Base-by-base conservation (phyloP, 2,113 vertebrate genomes). In the Carettochelys insculpta region DNA sequence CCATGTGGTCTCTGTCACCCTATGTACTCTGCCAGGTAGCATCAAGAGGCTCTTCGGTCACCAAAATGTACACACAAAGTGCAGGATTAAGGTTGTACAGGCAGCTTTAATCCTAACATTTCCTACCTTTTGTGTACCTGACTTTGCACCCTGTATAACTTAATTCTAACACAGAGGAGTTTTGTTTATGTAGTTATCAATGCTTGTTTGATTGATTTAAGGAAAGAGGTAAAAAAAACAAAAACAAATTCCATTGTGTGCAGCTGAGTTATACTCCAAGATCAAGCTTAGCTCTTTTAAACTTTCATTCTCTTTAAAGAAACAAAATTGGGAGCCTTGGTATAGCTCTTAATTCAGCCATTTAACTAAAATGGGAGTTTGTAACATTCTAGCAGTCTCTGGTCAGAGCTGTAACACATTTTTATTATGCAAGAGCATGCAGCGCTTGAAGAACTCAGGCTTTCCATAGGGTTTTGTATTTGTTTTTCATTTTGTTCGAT, bases 401-500 rank as follows among this genome's bases (percentile, higher is more conserved):
- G 22, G 85, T 88, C 41, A 85, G 61, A 85, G 87, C 45, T 68
- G 1, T 31, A 87, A 38, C 2, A 4, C 19, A 22, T 12, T 22
- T 89, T 86, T 88, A 56, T 65, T 90, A 31, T 6, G 19, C 5
- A 75, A 71, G 34, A 58, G 82, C 71, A 71, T 2, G 68, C 1
- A 1, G 5, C 61, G 22, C 87, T 80, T 82, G 84, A 90, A 85
- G 45, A 89, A 83, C 73, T 54, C 4, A 13, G 52, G 34, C n/a
- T 83, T 92, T 87, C 31, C 38, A 76, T 7, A n/a, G 48, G 31
- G 8, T 48, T 94, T 86, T 83, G 84, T 85, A 94, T 86, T 90
- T 87, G n/a, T n/a, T 94, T 88, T 94, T 94, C 16, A 51, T 77
- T 92, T 88, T 88, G 8, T 89, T 89, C 94, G 43, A 90, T 92